These are phyloP conservation scores for Salticus scenicus DNA, from an alignment of 2,888 invertebrate species.

Conservation along the genomic window DNA sequence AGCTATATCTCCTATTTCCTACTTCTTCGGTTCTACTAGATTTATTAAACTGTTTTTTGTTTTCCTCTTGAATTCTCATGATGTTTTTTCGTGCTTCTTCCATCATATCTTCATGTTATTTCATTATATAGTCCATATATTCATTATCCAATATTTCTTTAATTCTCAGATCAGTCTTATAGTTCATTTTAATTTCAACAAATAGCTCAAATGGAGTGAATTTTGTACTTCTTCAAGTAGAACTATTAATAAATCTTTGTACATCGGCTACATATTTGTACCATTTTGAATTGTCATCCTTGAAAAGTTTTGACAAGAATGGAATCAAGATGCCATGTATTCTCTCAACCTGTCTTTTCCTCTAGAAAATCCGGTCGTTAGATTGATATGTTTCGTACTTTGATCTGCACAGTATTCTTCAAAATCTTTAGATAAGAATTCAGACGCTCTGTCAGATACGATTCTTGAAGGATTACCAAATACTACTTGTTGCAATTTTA, in stretches of 20 bases:
- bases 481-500: background rate
- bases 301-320: constrained; percentile 13
- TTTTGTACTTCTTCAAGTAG: background rate
- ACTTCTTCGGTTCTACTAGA: too few species aligned
- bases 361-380: too few species aligned
- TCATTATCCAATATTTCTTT: background rate
- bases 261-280: constrained; percentile 7
- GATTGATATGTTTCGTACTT: too few species aligned
- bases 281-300: constrained; percentile 20
- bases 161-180: constrained; percentile 11
- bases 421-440: too few species aligned
- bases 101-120: too few species aligned
- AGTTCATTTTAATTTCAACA: constrained; percentile 18
- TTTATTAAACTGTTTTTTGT: too few species aligned
- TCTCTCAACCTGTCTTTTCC: background rate
- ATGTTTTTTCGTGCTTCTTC: too few species aligned
- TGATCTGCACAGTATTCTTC: background rate
- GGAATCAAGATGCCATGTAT: background rate
- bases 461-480: too few species aligned
- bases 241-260: constrained; percentile 21
- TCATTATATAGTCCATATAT: background rate
- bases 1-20: too few species aligned
- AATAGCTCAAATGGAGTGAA: constrained; percentile 27
- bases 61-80: too few species aligned
- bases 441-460: too few species aligned